Conservation (phyloP, 2,113 vertebrate genomes). For the Neogobius melanostomus region DNA sequence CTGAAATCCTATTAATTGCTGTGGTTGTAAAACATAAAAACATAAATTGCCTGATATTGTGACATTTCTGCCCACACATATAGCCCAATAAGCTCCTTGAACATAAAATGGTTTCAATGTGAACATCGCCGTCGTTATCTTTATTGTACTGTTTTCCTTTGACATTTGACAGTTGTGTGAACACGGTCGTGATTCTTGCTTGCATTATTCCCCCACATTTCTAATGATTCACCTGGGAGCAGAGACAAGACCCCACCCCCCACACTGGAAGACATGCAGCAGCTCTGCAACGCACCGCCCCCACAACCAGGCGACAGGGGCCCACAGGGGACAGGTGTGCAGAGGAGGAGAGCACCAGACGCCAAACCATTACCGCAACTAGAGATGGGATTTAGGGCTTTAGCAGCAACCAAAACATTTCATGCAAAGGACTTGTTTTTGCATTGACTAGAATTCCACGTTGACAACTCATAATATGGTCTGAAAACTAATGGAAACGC, state of each 20-base stretch:
- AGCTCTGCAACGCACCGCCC: constrained; percentile 18
- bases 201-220: constrained; percentile 29
- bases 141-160: background rate
- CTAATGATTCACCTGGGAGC: constrained; percentile 38
- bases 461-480: too few species aligned
- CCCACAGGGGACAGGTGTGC: constrained; percentile 3
- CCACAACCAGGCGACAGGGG: constrained; percentile 26
- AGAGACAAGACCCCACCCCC: constrained; percentile 7
- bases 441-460: too few species aligned
- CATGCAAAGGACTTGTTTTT: too few species aligned
- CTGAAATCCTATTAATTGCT: too few species aligned
- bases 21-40: too few species aligned
- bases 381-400: too few species aligned
- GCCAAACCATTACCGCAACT: background rate
- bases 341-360: constrained; percentile 14
- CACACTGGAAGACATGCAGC: constrained; percentile 13
- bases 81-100: too few species aligned
- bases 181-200: constrained; percentile 3
- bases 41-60: too few species aligned
- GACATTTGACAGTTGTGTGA: constrained; percentile 16
- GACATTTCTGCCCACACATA: too few species aligned
- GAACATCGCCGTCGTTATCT: background rate
- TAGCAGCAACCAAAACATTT: too few species aligned
- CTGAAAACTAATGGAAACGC: too few species aligned
- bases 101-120: too few species aligned